Percentiles rank a stretch among this genome's conserved stretches.
Conservation (phyloP, 1,140 invertebrate species). For the Lordiphosa mommai region DNA sequence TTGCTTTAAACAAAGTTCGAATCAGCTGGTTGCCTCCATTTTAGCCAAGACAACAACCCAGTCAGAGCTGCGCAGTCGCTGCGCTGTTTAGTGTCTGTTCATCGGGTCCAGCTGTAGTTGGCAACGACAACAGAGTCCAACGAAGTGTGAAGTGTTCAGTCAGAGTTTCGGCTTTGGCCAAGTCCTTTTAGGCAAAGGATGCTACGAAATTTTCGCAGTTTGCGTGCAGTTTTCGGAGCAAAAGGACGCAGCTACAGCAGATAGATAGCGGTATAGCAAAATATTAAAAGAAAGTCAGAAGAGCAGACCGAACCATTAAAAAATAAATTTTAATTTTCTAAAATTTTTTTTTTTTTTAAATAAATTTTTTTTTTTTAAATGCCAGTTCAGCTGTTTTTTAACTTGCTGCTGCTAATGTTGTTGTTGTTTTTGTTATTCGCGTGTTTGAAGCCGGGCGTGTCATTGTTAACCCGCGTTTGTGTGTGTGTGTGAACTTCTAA, state of each 20-base stretch:
- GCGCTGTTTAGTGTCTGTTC: too few relatives aligned
- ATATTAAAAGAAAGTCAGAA: slow-evolving; percentile 4
- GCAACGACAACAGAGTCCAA: background rate
- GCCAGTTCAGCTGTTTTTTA: too few relatives aligned
- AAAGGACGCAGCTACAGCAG: slow-evolving; percentile 58
- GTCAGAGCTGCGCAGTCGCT: background rate
- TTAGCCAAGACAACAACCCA: background rate
- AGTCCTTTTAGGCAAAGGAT: slow-evolving; percentile 69
- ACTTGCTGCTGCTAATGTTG: too few relatives aligned
- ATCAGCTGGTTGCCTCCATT: background rate
- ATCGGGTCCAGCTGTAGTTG: too few relatives aligned
- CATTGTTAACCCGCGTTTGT: background rate
- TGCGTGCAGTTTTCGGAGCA: slow-evolving; percentile 70
- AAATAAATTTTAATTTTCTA: too few relatives aligned
- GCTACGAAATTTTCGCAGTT: slow-evolving; percentile 68
- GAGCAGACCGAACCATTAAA: background rate
- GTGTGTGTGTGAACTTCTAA: background rate
- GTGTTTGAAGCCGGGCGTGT: background rate
- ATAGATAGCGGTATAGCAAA: background rate
- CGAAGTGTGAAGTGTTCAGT: background rate
- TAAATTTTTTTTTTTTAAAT: too few relatives aligned
- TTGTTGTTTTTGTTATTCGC: too few relatives aligned
- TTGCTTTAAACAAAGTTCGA: too few relatives aligned
- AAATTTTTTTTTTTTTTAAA: too few relatives aligned
- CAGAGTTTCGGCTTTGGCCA: slow-evolving; percentile 17